Evolutionary conservation across 2,888 invertebrate species (phyloP).

Genomic region (Himalopsyche kuldschensis): DNA sequence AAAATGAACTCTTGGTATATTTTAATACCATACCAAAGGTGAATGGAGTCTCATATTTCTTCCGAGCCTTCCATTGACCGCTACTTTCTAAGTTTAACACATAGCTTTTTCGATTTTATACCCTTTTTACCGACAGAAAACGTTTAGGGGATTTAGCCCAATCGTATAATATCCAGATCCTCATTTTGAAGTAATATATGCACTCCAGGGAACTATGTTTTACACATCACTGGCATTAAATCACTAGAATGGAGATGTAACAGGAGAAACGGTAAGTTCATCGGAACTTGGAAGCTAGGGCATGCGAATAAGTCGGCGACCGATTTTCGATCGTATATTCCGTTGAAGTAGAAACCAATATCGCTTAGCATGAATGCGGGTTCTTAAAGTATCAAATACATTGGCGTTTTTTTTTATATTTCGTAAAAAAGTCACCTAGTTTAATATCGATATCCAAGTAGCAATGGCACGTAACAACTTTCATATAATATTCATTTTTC

Average conservation of each 20-base stretch:
- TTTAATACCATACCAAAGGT: too few relatives aligned
- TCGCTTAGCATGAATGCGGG: neutral
- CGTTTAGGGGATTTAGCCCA: neutral
- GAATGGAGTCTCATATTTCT: too few relatives aligned
- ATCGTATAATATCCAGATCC: constrained; percentile 15
- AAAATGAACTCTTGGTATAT: too few relatives aligned
- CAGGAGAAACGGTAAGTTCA: constrained; percentile 8
- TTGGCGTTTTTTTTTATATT: neutral
- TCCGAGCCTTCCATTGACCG: too few relatives aligned
- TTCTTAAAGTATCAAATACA: neutral
- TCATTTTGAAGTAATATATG: constrained; percentile 21
- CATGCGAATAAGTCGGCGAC: neutral
- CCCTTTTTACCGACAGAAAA: neutral
- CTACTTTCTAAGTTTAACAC: too few relatives aligned
- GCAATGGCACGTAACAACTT: too few relatives aligned
- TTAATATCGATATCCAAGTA: too few relatives aligned
- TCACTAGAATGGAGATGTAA: constrained; percentile 8
- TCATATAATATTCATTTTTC: too few relatives aligned
- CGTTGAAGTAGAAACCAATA: neutral
- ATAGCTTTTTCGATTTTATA: neutral
- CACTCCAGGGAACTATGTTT: constrained; percentile 28
- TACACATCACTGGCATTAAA: constrained; percentile 21
- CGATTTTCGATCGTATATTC: neutral
- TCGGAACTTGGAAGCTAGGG: constrained; percentile 3
- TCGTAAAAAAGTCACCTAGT: neutral